Base-by-base conservation (phyloP, 2,888 invertebrate genomes). In the Acrocyrtus sp. region DNA sequence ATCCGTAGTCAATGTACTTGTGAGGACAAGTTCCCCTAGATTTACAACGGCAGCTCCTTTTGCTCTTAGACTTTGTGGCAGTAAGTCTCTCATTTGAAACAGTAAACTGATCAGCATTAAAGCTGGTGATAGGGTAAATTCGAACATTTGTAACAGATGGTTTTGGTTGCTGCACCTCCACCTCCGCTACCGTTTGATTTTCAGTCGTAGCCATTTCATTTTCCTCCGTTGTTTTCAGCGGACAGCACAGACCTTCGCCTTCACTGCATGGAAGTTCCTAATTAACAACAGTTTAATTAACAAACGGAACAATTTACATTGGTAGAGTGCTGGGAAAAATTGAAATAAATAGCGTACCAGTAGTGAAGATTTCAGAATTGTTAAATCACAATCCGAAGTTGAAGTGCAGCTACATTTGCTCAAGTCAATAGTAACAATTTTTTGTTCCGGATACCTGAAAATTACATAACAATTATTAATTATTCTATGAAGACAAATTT, bases 1-100 rank as follows among this genome's bases (percentile, higher is more conserved):
- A 78, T 22, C 76, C 72, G 66, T 80, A 79, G 58, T 80, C 79
- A 12, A 69, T 72, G 54, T 78, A 72, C 29, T 77, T 70, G 5
- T 75, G 72, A 10, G 73, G 74, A 51, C 80, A 80, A 15, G 65
- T 72, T 1, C 51, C 57, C 41, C 79, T 67, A 2, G 68, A 10
- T 51, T 74, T 79, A 51, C 79, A 79, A 4, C 24, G 41, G 54
- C 79, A 79, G n/a, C n/a, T 47, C 60, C 22, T 43, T 69, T 41
- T n/a, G n/a, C n/a, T n/a, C n/a, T 68, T 67, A 5, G 19, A 10
- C 12, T 62, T 48, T n/a, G 39, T 43, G 39, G 17, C n/a, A n/a
- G n/a, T n/a, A n/a, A n/a, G n/a, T n/a, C n/a, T n/a, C n/a, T n/a
- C n/a, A n/a, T n/a, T 15, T 47, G n/a, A n/a, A n/a, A n/a, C n/a